These are phyloP conservation scores for Bombus consobrinus DNA, from an alignment of 1,140 invertebrate species.

Conservation along the genomic window DNA sequence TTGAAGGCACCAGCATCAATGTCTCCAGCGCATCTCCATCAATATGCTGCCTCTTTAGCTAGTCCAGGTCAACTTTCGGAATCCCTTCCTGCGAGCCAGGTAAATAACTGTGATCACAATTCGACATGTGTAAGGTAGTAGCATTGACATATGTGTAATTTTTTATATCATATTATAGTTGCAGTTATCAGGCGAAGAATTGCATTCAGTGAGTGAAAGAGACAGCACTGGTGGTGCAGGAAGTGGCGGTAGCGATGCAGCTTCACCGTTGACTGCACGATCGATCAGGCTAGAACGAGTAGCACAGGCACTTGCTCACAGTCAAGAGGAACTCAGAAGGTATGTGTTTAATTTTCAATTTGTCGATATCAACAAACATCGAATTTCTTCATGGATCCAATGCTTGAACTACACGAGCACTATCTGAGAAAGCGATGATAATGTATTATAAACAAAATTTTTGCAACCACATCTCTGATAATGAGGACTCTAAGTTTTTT, in stretches of 20 bases:
- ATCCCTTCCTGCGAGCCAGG: slow-evolving; percentile 91
- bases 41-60: slow-evolving; percentile 87
- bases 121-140: not conserved
- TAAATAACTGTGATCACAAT: slow-evolving; percentile 78
- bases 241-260: slow-evolving; percentile 87
- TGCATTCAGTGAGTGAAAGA: slow-evolving; percentile 85
- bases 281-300: slow-evolving; percentile 93
- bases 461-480: slow-evolving; percentile 34
- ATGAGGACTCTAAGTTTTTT: not conserved
- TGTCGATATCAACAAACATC: not conserved
- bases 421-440: slow-evolving; percentile 4
- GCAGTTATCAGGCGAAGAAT: slow-evolving; percentile 89
- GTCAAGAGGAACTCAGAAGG: slow-evolving; percentile 92
- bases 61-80: slow-evolving; percentile 88
- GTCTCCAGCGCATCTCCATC: slow-evolving; percentile 93
- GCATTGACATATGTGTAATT: not conserved
- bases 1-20: slow-evolving; percentile 92
- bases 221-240: slow-evolving; percentile 86
- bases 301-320: slow-evolving; percentile 93
- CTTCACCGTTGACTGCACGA: slow-evolving; percentile 92
- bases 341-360: slow-evolving; percentile 72
- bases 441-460: slow-evolving; percentile 32
- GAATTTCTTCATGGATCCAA: not conserved
- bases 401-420: not conserved
- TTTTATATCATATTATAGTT: slow-evolving; percentile 81